Base-by-base conservation (phyloP, 2,797 vertebrate species). In the Acipenser transmontanus region DNA sequence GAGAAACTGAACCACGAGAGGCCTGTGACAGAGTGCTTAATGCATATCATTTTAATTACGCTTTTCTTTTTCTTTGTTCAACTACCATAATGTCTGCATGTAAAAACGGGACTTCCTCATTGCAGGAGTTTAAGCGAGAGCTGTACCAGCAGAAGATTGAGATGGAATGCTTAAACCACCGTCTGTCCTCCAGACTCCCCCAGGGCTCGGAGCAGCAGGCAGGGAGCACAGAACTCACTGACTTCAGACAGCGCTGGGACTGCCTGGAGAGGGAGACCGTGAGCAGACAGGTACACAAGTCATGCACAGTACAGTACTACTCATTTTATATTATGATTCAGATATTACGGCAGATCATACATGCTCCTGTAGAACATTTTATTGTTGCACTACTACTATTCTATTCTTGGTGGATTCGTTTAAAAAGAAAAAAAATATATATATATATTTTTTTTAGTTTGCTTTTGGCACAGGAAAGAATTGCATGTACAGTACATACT, bases 111-210 rank as follows among this genome's bases (percentile, higher is more conserved):
- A 34, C 34, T 34, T 34, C 34, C 34, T 34, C 64, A 8, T 8
- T 66, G 63, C 78, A 96, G 94, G 91, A 89, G 70, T 93, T 94
- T 78, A 96, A 94, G 80, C 72, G 87, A 61, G 93, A 95, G 74
- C 88, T 96, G 34, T 93, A 95, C 76, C 93, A 95, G 84, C 89
- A 90, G 84, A 91, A 93, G 78, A 93, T 94, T 48, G 93, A 96
- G 1, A 88, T 94, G 60, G 94, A 96, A 76, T 95, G 92, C 68
- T 80, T 91, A 70, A 88, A 86, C 76, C 92, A 91, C 73, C 86
- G 82, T 62, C 82, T 73, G 63, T 87, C 89, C 72, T 90, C 87
- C 69, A 84, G 83, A 4, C 82, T 90, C 66, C 82, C 89, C 62
- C 81, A 83, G 7, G 85, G 79, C 3, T 51, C 76, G 0, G 87